phyloP scores from a whole-genome alignment of 2,888 invertebrate genomes.

The Sisyra nigra region DNA sequence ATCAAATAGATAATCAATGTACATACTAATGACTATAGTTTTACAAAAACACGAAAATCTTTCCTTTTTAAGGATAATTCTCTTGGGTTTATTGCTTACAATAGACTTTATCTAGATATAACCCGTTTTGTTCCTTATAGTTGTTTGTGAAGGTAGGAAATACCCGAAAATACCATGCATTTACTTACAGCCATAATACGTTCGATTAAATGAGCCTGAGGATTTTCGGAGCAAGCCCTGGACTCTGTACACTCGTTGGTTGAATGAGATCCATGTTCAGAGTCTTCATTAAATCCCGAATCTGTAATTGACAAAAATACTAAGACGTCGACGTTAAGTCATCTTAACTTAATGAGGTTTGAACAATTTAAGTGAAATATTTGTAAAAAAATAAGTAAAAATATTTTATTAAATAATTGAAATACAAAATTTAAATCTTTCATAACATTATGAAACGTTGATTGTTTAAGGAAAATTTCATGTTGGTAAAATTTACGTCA shows the following conservation, averaged over 20 bases:
- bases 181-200: conserved; percentile 7
- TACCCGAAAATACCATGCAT: neutral
- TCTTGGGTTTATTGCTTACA: no score
- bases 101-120: no score
- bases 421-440: neutral
- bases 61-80: no score
- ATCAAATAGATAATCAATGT: no score
- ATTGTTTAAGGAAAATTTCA: neutral
- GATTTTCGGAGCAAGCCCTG: neutral
- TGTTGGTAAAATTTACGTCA: no score
- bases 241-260: neutral
- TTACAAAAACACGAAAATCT: no score
- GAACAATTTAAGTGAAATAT: neutral
- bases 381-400: neutral
- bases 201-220: conserved; percentile 6
- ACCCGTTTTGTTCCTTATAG: no score
- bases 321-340: neutral
- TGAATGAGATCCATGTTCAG: conserved; percentile 4
- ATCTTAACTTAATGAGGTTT: neutral
- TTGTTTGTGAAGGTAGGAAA: neutral
- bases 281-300: conserved; percentile 12
- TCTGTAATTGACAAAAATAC: conserved; percentile 19
- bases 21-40: no score
- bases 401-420: neutral
- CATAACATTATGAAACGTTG: neutral